Percentiles rank a stretch among this genome's conserved stretches.
phyloP scores from a whole-genome alignment of 2,797 vertebrate species.

The Danio choprae region DNA sequence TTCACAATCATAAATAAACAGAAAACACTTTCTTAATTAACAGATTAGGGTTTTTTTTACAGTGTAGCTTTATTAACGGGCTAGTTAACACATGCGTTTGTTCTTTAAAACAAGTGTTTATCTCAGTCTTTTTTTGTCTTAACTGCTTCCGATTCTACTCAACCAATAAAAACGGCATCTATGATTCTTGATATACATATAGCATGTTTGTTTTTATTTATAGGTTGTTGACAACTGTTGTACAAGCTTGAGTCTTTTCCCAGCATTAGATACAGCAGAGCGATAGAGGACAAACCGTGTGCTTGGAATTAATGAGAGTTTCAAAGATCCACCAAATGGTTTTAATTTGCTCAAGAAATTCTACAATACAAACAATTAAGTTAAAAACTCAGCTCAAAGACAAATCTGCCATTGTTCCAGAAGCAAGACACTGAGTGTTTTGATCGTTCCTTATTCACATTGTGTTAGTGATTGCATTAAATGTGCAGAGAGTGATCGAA shows the following conservation, averaged over 20 bases:
- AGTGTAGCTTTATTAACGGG: no score
- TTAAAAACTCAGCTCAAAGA: not conserved
- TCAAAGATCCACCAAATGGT: not conserved
- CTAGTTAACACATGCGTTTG: no score
- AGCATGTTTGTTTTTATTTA: slow-evolving; percentile 9
- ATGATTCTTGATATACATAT: not conserved
- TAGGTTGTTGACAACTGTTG: not conserved
- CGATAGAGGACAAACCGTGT: not conserved
- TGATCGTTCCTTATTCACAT: not conserved
- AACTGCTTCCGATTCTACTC: not conserved
- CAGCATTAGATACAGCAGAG: not conserved
- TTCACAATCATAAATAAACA: no score
- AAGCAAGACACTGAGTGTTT: not conserved
- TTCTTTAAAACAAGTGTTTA: no score
- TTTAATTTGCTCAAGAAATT: not conserved
- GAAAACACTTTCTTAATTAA: no score
- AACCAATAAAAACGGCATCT: not conserved
- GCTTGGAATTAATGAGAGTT: not conserved
- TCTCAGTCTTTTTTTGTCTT: no score
- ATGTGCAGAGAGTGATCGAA: not conserved
- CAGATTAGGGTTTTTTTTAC: no score
- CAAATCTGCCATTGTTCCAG: not conserved
- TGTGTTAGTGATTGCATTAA: not conserved
- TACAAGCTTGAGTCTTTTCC: not conserved
- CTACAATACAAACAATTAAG: not conserved